Base-by-base conservation (phyloP, 2,797 vertebrate species). In the Spinibarbus caldwelli region DNA sequence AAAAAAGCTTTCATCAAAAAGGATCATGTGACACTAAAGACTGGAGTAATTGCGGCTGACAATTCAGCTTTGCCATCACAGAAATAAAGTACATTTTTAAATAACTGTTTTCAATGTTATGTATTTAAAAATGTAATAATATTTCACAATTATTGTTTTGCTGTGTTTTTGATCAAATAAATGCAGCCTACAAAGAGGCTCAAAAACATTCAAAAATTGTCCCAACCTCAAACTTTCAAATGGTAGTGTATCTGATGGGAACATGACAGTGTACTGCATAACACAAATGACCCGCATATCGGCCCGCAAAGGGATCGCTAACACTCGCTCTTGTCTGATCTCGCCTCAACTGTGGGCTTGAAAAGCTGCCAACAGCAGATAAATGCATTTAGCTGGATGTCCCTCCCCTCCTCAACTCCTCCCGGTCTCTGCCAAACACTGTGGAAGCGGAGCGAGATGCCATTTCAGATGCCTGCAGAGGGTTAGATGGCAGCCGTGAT, bases 361-460 rank as follows among this genome's bases (percentile, higher is more conserved):
- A 75, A 85, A 85, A 88, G 80, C 80, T 85, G 75, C 80, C 84
- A 86, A 80, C 41, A 68, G 67, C 59, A 85, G 86, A 85, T 87
- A 85, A 87, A 82, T 77, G 67, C 64, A 15, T 70, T 87, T 85
- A 82, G 64, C 67, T 66, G 71, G 78, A 79, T 73, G 9, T 57
- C 62, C n/a, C 78, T 49, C 2, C 12, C 66, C 54, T 29, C 77
- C 66, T 66, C 49, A 59, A 68, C 38, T 84, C 38, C 66, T 71
- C 38, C 38, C 45, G 84, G 67, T 73, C 68, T 73, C 43, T 5
- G 6, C 10, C 31, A 21, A 71, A 78, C n/a, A 36, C 62, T 6
- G n/a, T 62, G 52, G 52, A 79, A 71, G 26, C 64, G 6, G 45
- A 64, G 29, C 54, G 11, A 80, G 84, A 85, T 85, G 77, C 54